phyloP scores from a whole-genome alignment of 2,888 invertebrate species.

The Charanyca ferruginea region DNA sequence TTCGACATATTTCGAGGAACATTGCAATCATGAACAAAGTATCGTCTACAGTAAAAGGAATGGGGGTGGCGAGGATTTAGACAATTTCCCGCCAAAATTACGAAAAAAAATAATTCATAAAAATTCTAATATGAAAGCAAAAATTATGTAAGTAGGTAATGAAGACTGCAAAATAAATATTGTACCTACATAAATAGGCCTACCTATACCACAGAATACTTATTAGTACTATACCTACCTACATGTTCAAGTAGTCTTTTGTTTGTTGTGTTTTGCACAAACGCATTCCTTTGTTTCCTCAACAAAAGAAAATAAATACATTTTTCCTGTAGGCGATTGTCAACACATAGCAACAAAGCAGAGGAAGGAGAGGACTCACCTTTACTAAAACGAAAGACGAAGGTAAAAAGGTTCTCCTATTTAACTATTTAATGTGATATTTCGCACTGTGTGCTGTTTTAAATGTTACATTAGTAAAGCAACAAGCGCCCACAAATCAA shows the following conservation, averaged over 20 bases:
- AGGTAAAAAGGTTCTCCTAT: constrained; percentile 39
- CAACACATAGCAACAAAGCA: constrained; percentile 13
- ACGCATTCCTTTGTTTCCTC: constrained; percentile 36
- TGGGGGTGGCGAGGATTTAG: too few species aligned
- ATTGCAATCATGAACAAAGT: too few species aligned
- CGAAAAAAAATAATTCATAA: too few species aligned
- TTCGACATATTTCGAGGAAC: too few species aligned
- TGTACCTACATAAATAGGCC: background rate
- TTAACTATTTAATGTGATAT: constrained; percentile 36
- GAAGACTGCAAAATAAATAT: background rate
- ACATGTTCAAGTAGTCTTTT: constrained; percentile 13
- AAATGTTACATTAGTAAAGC: constrained; percentile 54
- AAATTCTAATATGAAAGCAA: too few species aligned
- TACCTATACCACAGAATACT: too few species aligned
- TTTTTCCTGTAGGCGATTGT: constrained; percentile 14
- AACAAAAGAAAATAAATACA: constrained; percentile 29
- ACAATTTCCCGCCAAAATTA: too few species aligned
- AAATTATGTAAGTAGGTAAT: constrained; percentile 25
- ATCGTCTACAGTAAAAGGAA: too few species aligned
- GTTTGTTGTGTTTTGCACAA: constrained; percentile 29
- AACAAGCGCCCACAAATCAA: constrained; percentile 64
- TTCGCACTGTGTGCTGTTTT: constrained; percentile 40
- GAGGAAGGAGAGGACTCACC: constrained; percentile 48
- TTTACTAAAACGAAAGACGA: constrained; percentile 23
- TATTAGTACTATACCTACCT: too few species aligned